Evolutionary conservation across 2,797 vertebrate genomes (phyloP).

Genomic region (Eulemur coronatus): DNA sequence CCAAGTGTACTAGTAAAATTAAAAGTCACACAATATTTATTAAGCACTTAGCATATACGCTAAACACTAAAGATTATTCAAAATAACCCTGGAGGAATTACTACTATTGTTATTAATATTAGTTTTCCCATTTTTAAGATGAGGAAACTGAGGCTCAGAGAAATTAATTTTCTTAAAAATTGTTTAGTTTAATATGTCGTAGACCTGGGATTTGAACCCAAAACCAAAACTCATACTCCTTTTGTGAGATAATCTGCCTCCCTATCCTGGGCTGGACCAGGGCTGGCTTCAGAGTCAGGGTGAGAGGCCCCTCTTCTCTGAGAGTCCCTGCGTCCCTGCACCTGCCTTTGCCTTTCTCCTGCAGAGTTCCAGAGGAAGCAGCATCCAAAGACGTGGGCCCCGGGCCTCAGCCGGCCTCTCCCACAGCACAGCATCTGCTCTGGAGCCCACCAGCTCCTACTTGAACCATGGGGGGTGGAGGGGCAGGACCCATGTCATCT

Average conservation of each 20-base stretch:
- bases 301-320: not conserved
- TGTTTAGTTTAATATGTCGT: not conserved
- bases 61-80: not conserved
- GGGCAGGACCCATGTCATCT: not conserved
- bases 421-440: not conserved
- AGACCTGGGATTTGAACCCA: not conserved
- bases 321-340: not conserved
- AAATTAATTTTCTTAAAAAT: conserved; percentile 1
- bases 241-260: not conserved
- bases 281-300: not conserved
- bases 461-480: fast-evolving
- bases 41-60: not conserved
- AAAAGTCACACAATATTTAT: not conserved
- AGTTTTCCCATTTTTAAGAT: not conserved
- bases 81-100: not conserved
- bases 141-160: not conserved
- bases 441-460: not conserved
- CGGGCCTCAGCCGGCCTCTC: not conserved
- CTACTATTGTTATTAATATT: not conserved
- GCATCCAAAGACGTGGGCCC: not conserved
- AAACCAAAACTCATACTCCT: not conserved
- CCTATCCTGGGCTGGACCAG: not conserved
- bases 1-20: not conserved
- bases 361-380: not conserved
- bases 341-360: not conserved